These are phyloP conservation scores for Uropsilus gracilis DNA, from an alignment of 2,113 vertebrate species.

Conservation along the genomic window DNA sequence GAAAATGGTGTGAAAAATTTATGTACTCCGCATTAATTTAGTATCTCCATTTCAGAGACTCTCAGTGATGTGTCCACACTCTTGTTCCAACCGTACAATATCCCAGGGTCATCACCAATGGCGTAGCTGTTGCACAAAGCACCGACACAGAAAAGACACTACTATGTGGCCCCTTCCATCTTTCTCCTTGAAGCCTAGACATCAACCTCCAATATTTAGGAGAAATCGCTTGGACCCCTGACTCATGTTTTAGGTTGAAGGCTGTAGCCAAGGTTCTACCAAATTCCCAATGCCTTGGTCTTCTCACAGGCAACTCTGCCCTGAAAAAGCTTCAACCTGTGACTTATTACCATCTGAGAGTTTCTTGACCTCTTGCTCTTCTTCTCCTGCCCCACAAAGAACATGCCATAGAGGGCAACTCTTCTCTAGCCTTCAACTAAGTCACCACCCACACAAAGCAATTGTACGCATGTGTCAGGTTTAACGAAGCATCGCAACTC, in stretches of 20 bases:
- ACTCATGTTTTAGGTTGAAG: not conserved
- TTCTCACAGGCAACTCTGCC: not conserved
- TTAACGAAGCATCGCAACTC: not conserved
- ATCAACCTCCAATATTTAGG: not conserved
- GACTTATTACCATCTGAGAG: not conserved
- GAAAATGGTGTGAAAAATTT: not conserved
- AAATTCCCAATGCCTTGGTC: not conserved
- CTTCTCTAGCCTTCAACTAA: not conserved
- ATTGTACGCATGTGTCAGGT: too few species aligned
- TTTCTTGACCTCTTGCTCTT: not conserved
- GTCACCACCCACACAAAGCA: not conserved
- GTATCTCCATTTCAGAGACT: conserved; percentile 17
- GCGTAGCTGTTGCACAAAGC: not conserved
- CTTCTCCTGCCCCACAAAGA: not conserved
- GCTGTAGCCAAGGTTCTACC: not conserved
- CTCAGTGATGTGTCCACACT: not conserved
- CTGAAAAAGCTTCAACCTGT: not conserved
- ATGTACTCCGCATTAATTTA: not conserved
- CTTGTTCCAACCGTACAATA: not conserved
- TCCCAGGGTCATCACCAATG: not conserved
- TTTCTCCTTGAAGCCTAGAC: not conserved
- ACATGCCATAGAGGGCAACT: not conserved
- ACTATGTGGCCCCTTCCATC: not conserved
- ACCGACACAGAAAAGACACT: not conserved
- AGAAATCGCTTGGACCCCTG: not conserved